These are phyloP conservation scores for Ligdia adustata DNA, from an alignment of 2,888 invertebrate genomes.

Conservation along the genomic window DNA sequence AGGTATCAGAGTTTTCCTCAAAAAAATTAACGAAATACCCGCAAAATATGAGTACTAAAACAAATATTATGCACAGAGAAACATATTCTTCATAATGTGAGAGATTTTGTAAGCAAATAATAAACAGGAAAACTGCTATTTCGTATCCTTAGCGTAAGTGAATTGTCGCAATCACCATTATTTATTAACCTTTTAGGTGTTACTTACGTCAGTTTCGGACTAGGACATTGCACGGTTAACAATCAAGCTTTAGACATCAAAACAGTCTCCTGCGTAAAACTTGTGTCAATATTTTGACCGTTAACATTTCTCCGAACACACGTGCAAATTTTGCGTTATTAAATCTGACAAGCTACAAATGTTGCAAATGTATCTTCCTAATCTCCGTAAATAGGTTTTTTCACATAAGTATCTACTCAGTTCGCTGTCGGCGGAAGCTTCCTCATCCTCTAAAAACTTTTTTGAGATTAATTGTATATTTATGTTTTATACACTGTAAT, in stretches of 20 bases:
- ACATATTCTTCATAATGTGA: background rate
- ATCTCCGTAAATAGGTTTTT: constrained; percentile 17
- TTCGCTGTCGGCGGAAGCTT: constrained; percentile 26
- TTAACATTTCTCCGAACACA: constrained; percentile 18
- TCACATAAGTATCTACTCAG: constrained; percentile 15
- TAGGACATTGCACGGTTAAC: constrained; percentile 6
- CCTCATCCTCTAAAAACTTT: constrained; percentile 15
- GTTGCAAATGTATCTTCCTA: constrained; percentile 20
- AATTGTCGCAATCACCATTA: constrained; percentile 8
- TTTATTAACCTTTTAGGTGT: constrained; percentile 31
- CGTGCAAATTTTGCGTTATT: constrained; percentile 9
- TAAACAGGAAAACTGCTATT: constrained; percentile 22
- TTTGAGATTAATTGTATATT: constrained; percentile 23
- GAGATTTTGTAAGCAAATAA: constrained; percentile 1
- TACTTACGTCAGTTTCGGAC: constrained; percentile 28
- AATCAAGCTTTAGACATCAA: constrained; percentile 15
- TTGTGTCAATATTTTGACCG: constrained; percentile 35
- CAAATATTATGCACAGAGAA: background rate
- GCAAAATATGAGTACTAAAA: background rate
- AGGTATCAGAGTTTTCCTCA: too few relatives aligned
- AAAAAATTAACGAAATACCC: too few relatives aligned
- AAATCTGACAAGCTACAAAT: constrained; percentile 8
- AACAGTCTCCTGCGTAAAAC: constrained; percentile 28
- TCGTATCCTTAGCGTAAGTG: background rate
- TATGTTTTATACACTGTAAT: constrained; percentile 11